phyloP scores from a whole-genome alignment of 2,888 invertebrate genomes.

The Capitulum mitella region DNA sequence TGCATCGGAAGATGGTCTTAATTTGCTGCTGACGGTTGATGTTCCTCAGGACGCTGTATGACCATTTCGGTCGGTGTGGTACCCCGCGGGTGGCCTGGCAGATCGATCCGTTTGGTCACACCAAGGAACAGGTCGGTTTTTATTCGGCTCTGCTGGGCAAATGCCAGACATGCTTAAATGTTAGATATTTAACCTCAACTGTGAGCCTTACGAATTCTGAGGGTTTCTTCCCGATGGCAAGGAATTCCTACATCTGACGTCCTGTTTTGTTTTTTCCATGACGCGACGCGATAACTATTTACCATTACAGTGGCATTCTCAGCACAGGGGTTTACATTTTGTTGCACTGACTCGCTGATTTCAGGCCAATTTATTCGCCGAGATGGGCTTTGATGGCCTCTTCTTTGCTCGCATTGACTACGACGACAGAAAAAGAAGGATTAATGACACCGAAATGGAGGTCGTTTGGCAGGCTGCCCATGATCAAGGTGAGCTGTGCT shows the following conservation, averaged over 20 bases:
- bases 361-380: conserved; percentile 55
- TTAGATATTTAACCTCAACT: no score
- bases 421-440: conserved; percentile 63
- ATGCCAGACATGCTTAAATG: no score
- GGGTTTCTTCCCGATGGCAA: no score
- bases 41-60: conserved; percentile 45
- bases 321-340: no score
- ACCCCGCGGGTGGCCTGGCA: conserved; percentile 71
- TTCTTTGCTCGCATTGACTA: conserved; percentile 82
- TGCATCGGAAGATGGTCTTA: neutral
- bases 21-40: neutral
- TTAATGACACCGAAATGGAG: conserved; percentile 59
- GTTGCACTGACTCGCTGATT: no score
- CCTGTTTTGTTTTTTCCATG: no score
- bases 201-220: no score
- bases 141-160: no score
- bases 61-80: conserved; percentile 64
- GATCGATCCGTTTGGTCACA: conserved; percentile 79
- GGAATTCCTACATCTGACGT: no score
- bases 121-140: conserved; percentile 70
- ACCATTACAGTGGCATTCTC: no score
- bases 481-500: conserved; percentile 31
- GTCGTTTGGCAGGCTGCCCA: conserved; percentile 63
- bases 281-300: no score
- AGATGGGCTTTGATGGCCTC: conserved; percentile 82